Percentiles rank a stretch among this genome's conserved stretches.
These are phyloP conservation scores for Gallinago jamesoni DNA, from an alignment of 2,113 vertebrate genomes.

Conservation along the genomic window DNA sequence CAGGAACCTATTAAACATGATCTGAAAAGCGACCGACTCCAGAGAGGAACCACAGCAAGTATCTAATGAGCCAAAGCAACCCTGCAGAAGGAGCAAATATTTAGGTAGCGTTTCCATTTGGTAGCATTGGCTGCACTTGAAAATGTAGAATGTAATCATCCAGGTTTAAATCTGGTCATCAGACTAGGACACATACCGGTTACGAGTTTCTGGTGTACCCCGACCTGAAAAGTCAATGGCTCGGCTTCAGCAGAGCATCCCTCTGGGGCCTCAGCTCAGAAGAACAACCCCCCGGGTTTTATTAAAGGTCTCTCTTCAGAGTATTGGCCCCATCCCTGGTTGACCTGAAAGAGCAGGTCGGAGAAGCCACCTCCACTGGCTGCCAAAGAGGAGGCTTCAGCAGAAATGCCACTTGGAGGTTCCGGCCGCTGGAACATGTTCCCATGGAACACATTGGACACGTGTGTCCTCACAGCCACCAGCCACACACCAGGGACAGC, in stretches of 20 bases:
- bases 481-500: background rate
- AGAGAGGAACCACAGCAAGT: background rate
- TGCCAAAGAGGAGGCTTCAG: background rate
- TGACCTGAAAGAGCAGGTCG: background rate
- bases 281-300: fast-evolving
- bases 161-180: background rate
- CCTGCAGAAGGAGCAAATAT: background rate
- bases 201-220: fast-evolving
- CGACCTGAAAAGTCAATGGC: background rate
- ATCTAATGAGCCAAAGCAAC: background rate
- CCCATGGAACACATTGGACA: background rate
- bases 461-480: background rate
- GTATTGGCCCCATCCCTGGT: background rate
- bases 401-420: background rate
- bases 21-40: fast-evolving
- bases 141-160: background rate
- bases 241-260: background rate
- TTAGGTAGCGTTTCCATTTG: background rate
- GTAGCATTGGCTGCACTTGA: background rate
- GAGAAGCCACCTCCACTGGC: background rate
- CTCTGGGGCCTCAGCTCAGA: background rate
- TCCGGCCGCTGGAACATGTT: background rate
- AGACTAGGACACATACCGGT: background rate
- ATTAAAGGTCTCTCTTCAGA: background rate
- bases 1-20: background rate